Conservation (phyloP, 2,888 invertebrate genomes). For the Xylocampa areola region DNA sequence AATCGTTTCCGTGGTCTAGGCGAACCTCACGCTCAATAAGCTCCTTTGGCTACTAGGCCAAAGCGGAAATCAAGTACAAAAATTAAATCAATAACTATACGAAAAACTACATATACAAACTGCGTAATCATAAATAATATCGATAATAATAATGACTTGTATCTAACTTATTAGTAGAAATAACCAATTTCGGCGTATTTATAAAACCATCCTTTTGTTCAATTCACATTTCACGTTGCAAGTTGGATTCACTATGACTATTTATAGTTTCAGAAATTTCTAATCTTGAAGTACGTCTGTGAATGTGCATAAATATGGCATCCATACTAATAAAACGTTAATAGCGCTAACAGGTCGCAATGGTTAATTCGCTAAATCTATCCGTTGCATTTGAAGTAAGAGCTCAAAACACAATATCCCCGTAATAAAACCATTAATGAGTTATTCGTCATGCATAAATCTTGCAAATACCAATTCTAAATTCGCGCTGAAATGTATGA, state of each 20-base stretch:
- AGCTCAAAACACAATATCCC: background rate
- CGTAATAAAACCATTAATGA: constrained; percentile 9
- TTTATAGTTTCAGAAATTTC: background rate
- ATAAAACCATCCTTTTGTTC: background rate
- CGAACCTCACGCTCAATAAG: no score
- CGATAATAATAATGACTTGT: no score
- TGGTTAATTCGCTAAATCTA: background rate
- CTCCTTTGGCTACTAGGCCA: no score
- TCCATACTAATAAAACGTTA: background rate
- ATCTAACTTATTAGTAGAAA: no score
- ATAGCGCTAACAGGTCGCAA: background rate
- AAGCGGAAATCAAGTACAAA: no score
- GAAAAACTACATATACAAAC: no score
- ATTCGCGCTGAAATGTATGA: no score
- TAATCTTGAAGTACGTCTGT: background rate
- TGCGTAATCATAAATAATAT: no score
- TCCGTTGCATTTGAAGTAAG: background rate
- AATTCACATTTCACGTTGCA: no score
- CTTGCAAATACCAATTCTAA: no score
- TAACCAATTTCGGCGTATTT: background rate
- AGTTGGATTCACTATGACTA: background rate
- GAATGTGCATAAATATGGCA: constrained; percentile 2
- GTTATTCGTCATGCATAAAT: background rate
- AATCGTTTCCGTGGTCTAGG: no score
- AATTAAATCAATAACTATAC: no score